These are phyloP conservation scores for Ennomos quercinarius DNA, from an alignment of 2,888 invertebrate genomes.

Conservation along the genomic window DNA sequence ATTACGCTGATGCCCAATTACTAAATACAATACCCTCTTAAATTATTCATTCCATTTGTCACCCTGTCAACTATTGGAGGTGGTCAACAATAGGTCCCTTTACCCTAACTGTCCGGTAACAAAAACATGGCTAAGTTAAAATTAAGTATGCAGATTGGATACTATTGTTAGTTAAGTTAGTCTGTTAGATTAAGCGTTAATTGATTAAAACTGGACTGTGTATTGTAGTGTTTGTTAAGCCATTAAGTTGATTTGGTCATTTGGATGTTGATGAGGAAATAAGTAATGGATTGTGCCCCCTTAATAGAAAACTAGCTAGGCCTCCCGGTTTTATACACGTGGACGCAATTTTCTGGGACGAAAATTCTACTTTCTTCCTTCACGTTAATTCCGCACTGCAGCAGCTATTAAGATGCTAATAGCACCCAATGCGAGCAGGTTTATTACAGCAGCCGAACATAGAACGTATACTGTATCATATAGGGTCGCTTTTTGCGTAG, in stretches of 20 bases:
- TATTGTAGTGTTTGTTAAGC: slow-evolving; percentile 14
- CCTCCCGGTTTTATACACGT: too few relatives aligned
- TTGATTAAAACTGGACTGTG: slow-evolving; percentile 47
- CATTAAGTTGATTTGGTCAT: slow-evolving; percentile 13
- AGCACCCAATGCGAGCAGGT: too few relatives aligned
- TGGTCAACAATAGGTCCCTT: slow-evolving; percentile 56
- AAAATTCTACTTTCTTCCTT: too few relatives aligned
- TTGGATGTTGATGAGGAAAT: slow-evolving; percentile 4
- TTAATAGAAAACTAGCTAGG: too few relatives aligned
- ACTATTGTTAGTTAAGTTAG: slow-evolving; percentile 58
- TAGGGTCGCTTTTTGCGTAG: too few relatives aligned
- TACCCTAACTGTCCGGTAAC: slow-evolving; percentile 55
- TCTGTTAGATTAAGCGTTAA: slow-evolving; percentile 36
- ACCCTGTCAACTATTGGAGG: slow-evolving; percentile 66
- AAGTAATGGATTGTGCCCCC: too few relatives aligned
- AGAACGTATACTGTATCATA: too few relatives aligned
- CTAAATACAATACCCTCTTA: slow-evolving; percentile 57
- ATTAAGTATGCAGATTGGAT: slow-evolving; percentile 78
- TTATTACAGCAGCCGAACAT: too few relatives aligned
- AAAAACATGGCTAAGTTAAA: slow-evolving; percentile 68
- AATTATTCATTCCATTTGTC: slow-evolving; percentile 72
- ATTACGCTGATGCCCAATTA: slow-evolving; percentile 52
- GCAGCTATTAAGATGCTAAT: too few relatives aligned
- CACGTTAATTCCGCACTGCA: too few relatives aligned
- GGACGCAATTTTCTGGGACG: too few relatives aligned